Percentiles rank a stretch among this genome's conserved stretches.
phyloP scores from a whole-genome alignment of 1,140 invertebrate genomes.

The Drosophila lini region DNA sequence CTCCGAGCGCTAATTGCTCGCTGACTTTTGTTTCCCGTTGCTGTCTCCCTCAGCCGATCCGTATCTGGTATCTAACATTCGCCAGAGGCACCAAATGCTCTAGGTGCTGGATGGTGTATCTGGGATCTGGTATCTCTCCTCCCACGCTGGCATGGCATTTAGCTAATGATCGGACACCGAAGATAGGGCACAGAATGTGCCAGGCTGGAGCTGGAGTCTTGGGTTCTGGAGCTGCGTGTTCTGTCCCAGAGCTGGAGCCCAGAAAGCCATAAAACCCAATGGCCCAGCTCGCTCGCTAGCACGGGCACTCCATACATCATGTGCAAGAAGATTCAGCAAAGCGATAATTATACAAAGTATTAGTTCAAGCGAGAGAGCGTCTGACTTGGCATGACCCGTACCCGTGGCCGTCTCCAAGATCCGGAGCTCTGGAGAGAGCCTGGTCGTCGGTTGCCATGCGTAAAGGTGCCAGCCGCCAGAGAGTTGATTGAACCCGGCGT shows the following conservation, averaged over 20 bases:
- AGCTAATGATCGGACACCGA: slow-evolving; percentile 68
- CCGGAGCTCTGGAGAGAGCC: slow-evolving; percentile 5
- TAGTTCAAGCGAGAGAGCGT: slow-evolving; percentile 63
- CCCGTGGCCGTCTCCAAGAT: slow-evolving; percentile 16
- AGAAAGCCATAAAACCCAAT: slow-evolving; percentile 67
- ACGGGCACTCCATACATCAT: slow-evolving; percentile 46
- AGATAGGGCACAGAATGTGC: slow-evolving; percentile 46
- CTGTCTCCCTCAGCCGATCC: slow-evolving; percentile 22
- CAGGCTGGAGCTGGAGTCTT: slow-evolving; percentile 1
- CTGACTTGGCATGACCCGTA: slow-evolving; percentile 75
- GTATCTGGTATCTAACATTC: slow-evolving; percentile 30
- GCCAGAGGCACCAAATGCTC: neutral
- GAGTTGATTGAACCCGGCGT: slow-evolving; percentile 76
- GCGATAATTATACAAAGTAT: slow-evolving; percentile 81
- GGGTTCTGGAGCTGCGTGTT: slow-evolving; percentile 55
- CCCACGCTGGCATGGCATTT: slow-evolving; percentile 63
- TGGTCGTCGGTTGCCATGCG: slow-evolving; percentile 60
- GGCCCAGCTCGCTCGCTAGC: slow-evolving; percentile 52
- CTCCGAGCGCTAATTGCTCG: slow-evolving; percentile 64
- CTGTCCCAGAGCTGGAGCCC: slow-evolving; percentile 38
- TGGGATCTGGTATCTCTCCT: slow-evolving; percentile 57
- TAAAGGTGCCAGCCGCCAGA: slow-evolving; percentile 69
- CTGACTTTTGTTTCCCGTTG: slow-evolving; percentile 45
- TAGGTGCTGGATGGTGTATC: slow-evolving; percentile 23
- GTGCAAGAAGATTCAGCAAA: slow-evolving; percentile 75